Percentiles rank a stretch among this genome's conserved stretches.
phyloP scores from a whole-genome alignment of 2,797 vertebrate species.

The Dicrostonyx torquatus region DNA sequence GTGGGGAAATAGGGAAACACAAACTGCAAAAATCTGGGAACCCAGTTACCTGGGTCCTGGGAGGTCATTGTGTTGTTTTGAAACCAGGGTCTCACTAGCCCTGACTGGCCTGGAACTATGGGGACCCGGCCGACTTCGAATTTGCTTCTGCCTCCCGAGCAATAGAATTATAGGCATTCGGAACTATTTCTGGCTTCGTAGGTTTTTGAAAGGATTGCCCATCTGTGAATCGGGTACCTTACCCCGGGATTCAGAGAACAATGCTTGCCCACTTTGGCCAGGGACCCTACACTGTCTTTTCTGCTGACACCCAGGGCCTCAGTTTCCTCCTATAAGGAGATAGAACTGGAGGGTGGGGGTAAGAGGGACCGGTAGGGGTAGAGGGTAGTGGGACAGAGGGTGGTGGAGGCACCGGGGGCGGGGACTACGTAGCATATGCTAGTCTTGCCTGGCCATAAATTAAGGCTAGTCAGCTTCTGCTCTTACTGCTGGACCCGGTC shows the following conservation, averaged over 20 bases:
- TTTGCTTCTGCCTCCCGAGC: neutral
- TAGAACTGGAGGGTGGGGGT: neutral
- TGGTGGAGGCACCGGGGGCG: neutral
- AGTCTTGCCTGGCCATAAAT: too few relatives aligned
- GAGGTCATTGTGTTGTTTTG: neutral
- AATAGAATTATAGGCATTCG: too few relatives aligned
- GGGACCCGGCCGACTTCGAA: neutral
- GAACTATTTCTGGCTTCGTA: neutral
- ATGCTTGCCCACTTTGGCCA: neutral
- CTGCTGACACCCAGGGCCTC: neutral
- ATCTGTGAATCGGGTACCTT: neutral
- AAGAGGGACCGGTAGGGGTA: too few relatives aligned
- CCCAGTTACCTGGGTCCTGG: neutral
- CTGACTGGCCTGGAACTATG: neutral
- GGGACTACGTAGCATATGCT: neutral
- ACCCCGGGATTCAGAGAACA: neutral
- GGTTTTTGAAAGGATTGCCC: neutral
- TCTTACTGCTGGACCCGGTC: neutral
- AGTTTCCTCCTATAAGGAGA: conserved; percentile 13
- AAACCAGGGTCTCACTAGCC: neutral
- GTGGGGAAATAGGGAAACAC: neutral
- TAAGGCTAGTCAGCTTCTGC: neutral
- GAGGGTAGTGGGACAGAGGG: neutral
- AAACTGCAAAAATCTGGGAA: neutral
- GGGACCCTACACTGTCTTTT: neutral